These are phyloP conservation scores for Ephialtes manifestator DNA, from an alignment of 2,888 invertebrate species.

Conservation along the genomic window DNA sequence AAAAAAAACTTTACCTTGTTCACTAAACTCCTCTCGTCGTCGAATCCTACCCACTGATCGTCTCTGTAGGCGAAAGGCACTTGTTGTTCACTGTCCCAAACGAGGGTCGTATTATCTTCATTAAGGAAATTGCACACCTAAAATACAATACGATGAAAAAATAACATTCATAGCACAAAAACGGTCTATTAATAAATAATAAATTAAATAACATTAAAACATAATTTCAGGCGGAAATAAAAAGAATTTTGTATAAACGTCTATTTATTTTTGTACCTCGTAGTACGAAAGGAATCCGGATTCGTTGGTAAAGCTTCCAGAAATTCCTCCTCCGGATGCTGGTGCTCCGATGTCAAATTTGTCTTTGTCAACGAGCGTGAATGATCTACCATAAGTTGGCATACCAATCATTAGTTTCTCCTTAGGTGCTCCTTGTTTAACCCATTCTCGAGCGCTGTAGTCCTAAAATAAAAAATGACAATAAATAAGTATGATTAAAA, in stretches of 20 bases:
- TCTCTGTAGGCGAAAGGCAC: conserved; percentile 97
- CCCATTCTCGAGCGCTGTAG: conserved; percentile 96
- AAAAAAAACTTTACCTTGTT: conserved; percentile 91
- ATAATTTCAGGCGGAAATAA: conserved; percentile 37
- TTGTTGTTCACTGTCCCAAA: conserved; percentile 98
- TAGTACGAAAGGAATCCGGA: conserved; percentile 98
- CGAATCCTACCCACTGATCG: conserved; percentile 98
- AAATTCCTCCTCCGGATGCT: conserved; percentile 94
- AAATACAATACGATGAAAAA: conserved; percentile 41
- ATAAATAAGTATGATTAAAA: conserved; percentile 24
- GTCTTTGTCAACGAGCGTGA: conserved; percentile 94
- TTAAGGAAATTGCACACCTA: conserved; percentile 95
- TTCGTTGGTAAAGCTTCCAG: conserved; percentile 96
- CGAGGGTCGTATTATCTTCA: conserved; percentile 95
- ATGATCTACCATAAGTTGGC: conserved; percentile 97
- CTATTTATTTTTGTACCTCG: conserved; percentile 87
- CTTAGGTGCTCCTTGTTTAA: conserved; percentile 96
- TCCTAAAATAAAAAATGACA: conserved; percentile 87
- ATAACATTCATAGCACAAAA: conserved; percentile 4
- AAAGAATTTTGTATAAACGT: conserved; percentile 26
- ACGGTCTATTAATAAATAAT: not conserved
- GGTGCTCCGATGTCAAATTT: conserved; percentile 97
- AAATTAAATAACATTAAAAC: not conserved
- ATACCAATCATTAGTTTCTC: conserved; percentile 98
- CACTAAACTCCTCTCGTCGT: conserved; percentile 96